Conservation (phyloP, 2,888 invertebrate species). For the Vannuccia rotundouncinata region DNA sequence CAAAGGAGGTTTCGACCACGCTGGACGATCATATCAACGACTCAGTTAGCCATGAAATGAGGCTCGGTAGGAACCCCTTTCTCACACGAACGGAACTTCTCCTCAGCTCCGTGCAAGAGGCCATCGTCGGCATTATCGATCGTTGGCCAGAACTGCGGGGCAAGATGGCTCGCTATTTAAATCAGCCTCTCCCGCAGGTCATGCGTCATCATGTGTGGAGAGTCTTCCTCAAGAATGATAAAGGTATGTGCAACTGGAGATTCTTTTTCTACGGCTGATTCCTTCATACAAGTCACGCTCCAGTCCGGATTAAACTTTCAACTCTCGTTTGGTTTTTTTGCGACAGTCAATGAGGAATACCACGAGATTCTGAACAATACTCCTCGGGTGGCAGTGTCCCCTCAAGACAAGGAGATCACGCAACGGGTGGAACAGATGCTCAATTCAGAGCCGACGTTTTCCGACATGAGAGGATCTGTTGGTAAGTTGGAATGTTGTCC, state of each 20-base stretch:
- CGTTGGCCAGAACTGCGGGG: slow-evolving; percentile 55
- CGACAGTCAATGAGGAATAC: slow-evolving; percentile 48
- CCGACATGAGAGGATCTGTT: slow-evolving; percentile 45
- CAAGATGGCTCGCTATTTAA: slow-evolving; percentile 51
- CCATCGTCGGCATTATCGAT: slow-evolving; percentile 49
- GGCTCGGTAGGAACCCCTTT: slow-evolving; percentile 47
- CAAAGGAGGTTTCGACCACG: slow-evolving; percentile 47
- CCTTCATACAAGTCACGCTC: too few relatives aligned
- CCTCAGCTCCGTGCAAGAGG: slow-evolving; percentile 50
- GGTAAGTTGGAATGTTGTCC: too few relatives aligned
- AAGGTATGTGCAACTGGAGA: neutral
- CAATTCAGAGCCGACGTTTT: slow-evolving; percentile 48
- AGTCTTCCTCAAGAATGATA: slow-evolving; percentile 49
- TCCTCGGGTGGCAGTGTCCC: slow-evolving; percentile 50
- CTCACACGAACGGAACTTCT: slow-evolving; percentile 53
- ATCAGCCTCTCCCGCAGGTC: slow-evolving; percentile 50
- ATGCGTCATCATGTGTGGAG: slow-evolving; percentile 52
- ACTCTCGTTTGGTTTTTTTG: neutral
- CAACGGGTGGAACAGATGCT: slow-evolving; percentile 52
- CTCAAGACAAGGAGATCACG: slow-evolving; percentile 52
- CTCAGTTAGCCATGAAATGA: slow-evolving; percentile 49
- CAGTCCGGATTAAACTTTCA: too few relatives aligned
- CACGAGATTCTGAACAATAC: slow-evolving; percentile 48
- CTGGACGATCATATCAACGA: slow-evolving; percentile 53
- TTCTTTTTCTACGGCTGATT: too few relatives aligned